A percentile compares a stretch with the other conserved stretches of the same genome.
Conservation (phyloP, 2,797 vertebrate genomes). For the Selene dorsalis region DNA sequence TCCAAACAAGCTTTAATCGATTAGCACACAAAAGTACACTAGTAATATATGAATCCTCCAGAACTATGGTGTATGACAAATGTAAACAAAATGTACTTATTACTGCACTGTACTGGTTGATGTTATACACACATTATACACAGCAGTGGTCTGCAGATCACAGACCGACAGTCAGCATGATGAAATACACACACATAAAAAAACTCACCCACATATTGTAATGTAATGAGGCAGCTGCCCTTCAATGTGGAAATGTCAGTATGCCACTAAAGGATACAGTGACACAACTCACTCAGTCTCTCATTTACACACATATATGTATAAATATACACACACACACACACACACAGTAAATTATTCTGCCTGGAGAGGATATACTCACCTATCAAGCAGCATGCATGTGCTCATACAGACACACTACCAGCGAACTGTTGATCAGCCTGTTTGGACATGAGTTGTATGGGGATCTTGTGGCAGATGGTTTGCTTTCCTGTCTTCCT, state of each 20-base stretch:
- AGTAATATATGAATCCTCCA: neutral
- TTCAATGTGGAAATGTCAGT: conserved; percentile 57
- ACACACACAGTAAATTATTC: conserved; percentile 7
- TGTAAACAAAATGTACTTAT: neutral
- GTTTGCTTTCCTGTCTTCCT: neutral
- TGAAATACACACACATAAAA: too few species aligned
- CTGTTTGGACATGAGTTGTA: neutral
- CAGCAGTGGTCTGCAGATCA: neutral
- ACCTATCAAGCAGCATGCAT: neutral
- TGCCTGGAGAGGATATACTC: conserved; percentile 16
- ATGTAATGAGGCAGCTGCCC: conserved; percentile 41
- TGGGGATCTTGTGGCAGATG: neutral
- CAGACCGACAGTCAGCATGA: neutral
- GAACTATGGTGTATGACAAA: neutral
- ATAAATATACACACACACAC: neutral
- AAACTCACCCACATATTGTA: conserved; percentile 4
- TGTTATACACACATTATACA: neutral
- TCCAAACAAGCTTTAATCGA: neutral
- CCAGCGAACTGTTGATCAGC: neutral
- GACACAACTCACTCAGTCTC: neutral
- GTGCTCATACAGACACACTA: neutral
- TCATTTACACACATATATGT: neutral
- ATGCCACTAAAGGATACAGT: conserved; percentile 26
- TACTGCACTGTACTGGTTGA: too few species aligned
- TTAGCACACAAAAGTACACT: neutral